These are phyloP conservation scores for Desmophyllum pertusum DNA, from an alignment of 92 coral and sea anemone species.

Conservation along the genomic window DNA sequence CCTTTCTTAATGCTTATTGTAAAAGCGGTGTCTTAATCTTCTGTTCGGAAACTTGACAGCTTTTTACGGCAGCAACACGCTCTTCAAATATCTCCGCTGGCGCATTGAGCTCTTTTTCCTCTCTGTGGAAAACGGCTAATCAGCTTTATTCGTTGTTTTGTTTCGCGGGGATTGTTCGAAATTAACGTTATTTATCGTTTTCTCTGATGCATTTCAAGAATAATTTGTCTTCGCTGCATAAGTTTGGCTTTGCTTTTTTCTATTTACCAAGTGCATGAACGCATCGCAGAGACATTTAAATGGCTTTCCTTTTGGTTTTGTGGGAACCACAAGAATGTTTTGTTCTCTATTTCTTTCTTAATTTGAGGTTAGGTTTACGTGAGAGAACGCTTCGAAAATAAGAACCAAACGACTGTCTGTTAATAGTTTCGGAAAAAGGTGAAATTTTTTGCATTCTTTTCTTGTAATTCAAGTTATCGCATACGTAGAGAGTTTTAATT, in stretches of 20 bases:
- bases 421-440: slow-evolving; percentile 23
- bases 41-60: slow-evolving; percentile 11
- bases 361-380: slow-evolving; percentile 21
- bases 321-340: slow-evolving; percentile 6
- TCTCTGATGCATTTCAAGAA: neutral
- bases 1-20: neutral
- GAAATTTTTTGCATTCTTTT: slow-evolving; percentile 32
- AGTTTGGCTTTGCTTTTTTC: neutral
- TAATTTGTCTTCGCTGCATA: neutral
- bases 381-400: slow-evolving; percentile 12
- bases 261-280: neutral
- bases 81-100: neutral
- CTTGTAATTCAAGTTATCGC: neutral
- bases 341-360: neutral
- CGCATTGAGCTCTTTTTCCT: neutral
- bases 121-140: neutral
- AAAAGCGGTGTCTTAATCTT: slow-evolving; percentile 1
- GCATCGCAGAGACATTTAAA: slow-evolving; percentile 8
- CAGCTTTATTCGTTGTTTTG: neutral
- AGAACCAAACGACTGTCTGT: neutral
- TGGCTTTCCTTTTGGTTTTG: neutral
- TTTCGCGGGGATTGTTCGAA: slow-evolving; percentile 1
- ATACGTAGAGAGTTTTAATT: slow-evolving; percentile 8
- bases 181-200: slow-evolving; percentile 7
- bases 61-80: slow-evolving; percentile 2